A percentile compares a stretch with the other conserved stretches of the same genome.
These are phyloP conservation scores for Drosophila truncata DNA, from an alignment of 1,140 invertebrate species.

Conservation along the genomic window DNA sequence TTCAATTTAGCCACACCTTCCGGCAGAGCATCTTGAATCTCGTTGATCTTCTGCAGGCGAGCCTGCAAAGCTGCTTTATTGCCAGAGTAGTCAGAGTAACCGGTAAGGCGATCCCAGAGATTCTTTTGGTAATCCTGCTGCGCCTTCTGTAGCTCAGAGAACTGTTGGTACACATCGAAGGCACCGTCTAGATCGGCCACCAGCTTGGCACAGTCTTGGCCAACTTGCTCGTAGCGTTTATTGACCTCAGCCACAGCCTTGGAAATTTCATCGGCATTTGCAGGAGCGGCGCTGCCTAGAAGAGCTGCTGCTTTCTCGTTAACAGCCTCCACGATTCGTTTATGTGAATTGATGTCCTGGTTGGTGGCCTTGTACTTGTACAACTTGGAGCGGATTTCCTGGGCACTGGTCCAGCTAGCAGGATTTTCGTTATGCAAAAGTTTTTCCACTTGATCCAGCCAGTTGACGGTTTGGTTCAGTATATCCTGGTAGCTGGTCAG, in stretches of 20 bases:
- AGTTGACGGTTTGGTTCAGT: constrained; percentile 92
- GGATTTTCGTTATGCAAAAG: constrained; percentile 90
- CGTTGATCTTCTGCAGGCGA: constrained; percentile 90
- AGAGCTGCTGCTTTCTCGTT: constrained; percentile 91
- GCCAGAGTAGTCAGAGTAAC: constrained; percentile 92
- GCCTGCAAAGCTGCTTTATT: constrained; percentile 91
- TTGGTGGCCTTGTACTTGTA: constrained; percentile 94
- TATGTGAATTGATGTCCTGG: constrained; percentile 96
- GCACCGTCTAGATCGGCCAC: constrained; percentile 91
- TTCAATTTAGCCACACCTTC: constrained; percentile 91
- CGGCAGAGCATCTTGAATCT: constrained; percentile 91
- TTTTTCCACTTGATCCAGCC: constrained; percentile 95
- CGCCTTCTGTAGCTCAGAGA: constrained; percentile 93
- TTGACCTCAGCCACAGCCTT: constrained; percentile 89
- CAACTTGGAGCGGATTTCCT: constrained; percentile 94
- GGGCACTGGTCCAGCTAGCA: constrained; percentile 89
- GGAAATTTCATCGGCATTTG: constrained; percentile 88
- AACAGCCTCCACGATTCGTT: constrained; percentile 94
- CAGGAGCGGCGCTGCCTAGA: constrained; percentile 87
- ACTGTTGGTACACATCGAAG: constrained; percentile 92
- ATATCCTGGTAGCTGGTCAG: constrained; percentile 94
- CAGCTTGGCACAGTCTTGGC: constrained; percentile 87
- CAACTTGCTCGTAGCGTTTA: constrained; percentile 90
- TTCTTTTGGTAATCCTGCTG: constrained; percentile 95
- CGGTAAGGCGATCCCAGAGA: constrained; percentile 92